Conservation (phyloP, 2,113 vertebrate species). For the Oryzias woworae region DNA sequence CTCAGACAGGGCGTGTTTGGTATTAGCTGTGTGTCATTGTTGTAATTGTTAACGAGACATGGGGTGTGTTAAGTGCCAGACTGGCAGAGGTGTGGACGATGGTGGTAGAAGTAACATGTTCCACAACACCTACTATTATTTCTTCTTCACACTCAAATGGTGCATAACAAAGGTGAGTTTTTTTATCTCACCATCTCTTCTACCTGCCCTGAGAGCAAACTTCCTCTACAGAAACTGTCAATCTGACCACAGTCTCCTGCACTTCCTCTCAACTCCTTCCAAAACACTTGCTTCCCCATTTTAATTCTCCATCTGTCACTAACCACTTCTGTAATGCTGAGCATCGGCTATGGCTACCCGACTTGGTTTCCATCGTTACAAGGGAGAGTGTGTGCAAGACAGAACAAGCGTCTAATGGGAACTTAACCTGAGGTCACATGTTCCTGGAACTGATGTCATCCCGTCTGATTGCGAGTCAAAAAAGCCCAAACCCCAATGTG, state of each 20-base stretch:
- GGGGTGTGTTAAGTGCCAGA: conserved; percentile 29
- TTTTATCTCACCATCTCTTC: conserved; percentile 1
- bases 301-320: conserved; percentile 41
- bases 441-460: conserved; percentile 55
- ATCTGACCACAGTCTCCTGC: conserved; percentile 47
- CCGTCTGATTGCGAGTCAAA: conserved; percentile 15
- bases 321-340: conserved; percentile 54
- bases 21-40: conserved; percentile 33
- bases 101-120: conserved; percentile 19
- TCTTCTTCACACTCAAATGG: background rate
- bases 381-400: conserved; percentile 4
- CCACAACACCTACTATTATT: conserved; percentile 20
- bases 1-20: conserved; percentile 60
- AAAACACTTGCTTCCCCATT: conserved; percentile 46
- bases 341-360: conserved; percentile 35
- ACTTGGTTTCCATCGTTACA: conserved; percentile 50
- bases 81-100: conserved; percentile 18
- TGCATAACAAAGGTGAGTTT: background rate
- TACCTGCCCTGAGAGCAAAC: conserved; percentile 23
- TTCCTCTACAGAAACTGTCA: conserved; percentile 33
- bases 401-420: conserved; percentile 44
- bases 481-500: conserved; percentile 41
- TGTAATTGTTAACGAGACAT: conserved; percentile 24
- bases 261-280: conserved; percentile 35
- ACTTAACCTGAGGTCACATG: conserved; percentile 43